These are phyloP conservation scores for Tenthredo amoena DNA, from an alignment of 2,888 invertebrate species.

Conservation along the genomic window DNA sequence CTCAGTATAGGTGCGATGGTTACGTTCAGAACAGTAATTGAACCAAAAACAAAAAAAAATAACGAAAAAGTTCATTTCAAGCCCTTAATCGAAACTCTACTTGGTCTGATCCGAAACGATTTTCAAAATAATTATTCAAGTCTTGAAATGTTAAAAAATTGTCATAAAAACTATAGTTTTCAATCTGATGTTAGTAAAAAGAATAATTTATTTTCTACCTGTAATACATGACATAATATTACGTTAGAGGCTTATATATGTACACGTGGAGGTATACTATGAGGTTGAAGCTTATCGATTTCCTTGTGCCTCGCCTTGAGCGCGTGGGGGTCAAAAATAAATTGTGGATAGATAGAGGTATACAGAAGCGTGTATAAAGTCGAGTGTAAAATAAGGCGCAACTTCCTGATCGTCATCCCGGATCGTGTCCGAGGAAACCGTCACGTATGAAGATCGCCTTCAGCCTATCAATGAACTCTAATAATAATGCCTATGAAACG, in stretches of 20 bases:
- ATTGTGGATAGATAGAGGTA: not conserved
- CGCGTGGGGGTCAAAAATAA: slow-evolving; percentile 19
- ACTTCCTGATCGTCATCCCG: slow-evolving; percentile 22
- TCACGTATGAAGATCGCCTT: not conserved
- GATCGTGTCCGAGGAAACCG: not conserved
- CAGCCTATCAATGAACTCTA: slow-evolving; percentile 1
- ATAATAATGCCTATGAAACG: not conserved
- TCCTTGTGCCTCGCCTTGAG: slow-evolving; percentile 15
- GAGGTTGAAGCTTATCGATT: slow-evolving; percentile 26
- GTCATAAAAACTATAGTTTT: not conserved
- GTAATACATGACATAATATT: not conserved
- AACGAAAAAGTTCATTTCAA: no score
- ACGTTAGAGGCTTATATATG: not conserved
- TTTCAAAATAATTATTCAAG: no score
- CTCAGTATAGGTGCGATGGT: no score
- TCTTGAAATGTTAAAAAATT: not conserved
- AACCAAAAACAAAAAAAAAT: no score
- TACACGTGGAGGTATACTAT: slow-evolving; percentile 9
- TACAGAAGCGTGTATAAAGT: not conserved
- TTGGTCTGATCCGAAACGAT: no score
- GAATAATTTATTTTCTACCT: not conserved
- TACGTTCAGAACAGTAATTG: no score
- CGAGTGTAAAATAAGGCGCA: not conserved
- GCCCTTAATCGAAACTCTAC: no score
- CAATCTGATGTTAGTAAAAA: not conserved